These are phyloP conservation scores for Poeciliopsis turneri DNA, from an alignment of 2,797 vertebrate genomes.

Conservation along the genomic window DNA sequence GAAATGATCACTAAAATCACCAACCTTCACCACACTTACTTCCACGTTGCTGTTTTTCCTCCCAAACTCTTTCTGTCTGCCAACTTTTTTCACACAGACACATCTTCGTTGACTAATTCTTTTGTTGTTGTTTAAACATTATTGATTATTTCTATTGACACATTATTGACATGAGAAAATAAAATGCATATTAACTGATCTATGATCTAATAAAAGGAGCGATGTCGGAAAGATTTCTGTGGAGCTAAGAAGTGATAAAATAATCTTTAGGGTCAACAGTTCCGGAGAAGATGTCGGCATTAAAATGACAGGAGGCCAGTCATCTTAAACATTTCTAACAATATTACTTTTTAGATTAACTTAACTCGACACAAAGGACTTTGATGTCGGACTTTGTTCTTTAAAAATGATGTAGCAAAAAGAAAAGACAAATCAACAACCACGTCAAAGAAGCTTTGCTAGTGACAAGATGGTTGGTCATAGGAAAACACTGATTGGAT, in stretches of 20 bases:
- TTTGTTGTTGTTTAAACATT: background rate
- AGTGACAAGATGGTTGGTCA: background rate
- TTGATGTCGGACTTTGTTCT: too few species aligned
- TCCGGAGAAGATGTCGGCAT: background rate
- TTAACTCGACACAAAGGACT: too few species aligned
- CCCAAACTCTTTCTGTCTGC: too few species aligned
- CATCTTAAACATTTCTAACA: background rate
- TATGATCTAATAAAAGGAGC: background rate
- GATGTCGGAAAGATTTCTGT: background rate
- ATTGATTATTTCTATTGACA: background rate
- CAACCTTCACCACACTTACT: too few species aligned
- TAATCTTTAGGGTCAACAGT: background rate
- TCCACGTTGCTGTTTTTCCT: too few species aligned
- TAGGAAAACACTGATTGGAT: background rate
- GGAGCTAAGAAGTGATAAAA: background rate
- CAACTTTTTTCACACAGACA: background rate
- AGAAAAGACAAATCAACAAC: background rate
- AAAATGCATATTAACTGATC: background rate
- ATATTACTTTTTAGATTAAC: too few species aligned
- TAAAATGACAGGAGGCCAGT: background rate
- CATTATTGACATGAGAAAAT: background rate
- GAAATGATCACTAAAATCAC: too few species aligned
- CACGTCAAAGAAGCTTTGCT: background rate
- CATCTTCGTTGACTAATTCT: background rate
- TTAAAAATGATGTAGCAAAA: background rate